A percentile compares a stretch with the other conserved stretches of the same genome.
These are phyloP conservation scores for Heteromormyrus szaboi DNA, from an alignment of 2,797 vertebrate genomes.

Conservation along the genomic window DNA sequence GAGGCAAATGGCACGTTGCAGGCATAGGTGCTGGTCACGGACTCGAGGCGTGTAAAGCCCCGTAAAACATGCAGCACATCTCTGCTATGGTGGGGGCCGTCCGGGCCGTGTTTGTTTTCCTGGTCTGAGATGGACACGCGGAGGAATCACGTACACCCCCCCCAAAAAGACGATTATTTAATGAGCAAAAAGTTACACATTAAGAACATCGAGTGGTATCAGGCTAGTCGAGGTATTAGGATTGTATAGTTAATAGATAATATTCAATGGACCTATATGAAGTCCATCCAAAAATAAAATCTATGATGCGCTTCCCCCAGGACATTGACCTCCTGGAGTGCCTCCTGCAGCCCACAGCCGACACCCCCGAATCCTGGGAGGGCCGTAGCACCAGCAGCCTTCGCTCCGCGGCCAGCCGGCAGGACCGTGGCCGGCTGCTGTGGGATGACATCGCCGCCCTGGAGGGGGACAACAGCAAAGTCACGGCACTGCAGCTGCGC, in stretches of 20 bases:
- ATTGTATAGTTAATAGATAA: neutral
- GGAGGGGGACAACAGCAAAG: conserved; percentile 80
- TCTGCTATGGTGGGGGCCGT: neutral
- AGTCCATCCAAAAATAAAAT: neutral
- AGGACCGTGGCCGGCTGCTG: conserved; percentile 78
- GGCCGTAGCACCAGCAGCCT: conserved; percentile 50
- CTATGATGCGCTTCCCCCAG: conserved; percentile 44
- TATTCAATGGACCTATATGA: neutral
- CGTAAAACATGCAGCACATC: neutral
- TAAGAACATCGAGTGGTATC: neutral
- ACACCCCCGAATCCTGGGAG: conserved; percentile 70
- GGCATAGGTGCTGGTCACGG: neutral
- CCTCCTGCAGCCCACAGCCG: conserved; percentile 64
- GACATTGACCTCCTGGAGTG: conserved; percentile 77
- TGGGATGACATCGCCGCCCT: conserved; percentile 73
- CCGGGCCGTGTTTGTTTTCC: neutral
- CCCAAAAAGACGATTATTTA: neutral
- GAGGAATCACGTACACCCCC: neutral
- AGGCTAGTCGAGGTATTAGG: neutral
- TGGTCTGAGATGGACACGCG: neutral
- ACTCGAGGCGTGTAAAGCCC: neutral
- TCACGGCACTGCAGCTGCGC: conserved; percentile 77
- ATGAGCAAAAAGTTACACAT: neutral
- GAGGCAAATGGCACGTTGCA: neutral
- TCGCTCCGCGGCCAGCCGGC: conserved; percentile 64